These are phyloP conservation scores for Dendrocincla tyrannina DNA, from an alignment of 2,797 vertebrate species.

Conservation along the genomic window DNA sequence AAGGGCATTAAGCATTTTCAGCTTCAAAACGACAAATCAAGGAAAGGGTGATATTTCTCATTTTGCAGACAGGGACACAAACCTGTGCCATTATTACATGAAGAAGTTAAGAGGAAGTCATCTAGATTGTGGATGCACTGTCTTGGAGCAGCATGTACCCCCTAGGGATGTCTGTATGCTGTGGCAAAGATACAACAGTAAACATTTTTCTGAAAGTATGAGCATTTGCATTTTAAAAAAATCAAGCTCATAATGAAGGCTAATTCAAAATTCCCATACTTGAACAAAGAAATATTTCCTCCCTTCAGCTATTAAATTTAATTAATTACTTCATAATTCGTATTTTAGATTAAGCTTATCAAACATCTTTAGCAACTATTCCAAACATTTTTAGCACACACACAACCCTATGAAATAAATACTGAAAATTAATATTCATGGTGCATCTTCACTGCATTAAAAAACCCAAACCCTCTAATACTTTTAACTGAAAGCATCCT, in stretches of 20 bases:
- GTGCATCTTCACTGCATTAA: background rate
- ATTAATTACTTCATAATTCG: background rate
- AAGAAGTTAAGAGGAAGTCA: background rate
- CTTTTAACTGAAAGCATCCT: background rate
- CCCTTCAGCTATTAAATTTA: background rate
- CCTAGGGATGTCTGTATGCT: background rate
- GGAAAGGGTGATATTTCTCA: background rate
- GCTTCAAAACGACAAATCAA: background rate
- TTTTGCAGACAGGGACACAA: background rate
- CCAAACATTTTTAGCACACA: background rate
- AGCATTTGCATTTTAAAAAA: background rate
- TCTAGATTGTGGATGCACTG: background rate
- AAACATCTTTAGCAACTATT: background rate
- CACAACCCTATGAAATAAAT: background rate
- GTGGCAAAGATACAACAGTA: background rate
- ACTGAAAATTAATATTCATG: background rate
- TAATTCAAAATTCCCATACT: background rate
- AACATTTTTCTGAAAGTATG: background rate
- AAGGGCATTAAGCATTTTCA: background rate
- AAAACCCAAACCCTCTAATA: background rate
- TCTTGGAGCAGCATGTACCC: background rate
- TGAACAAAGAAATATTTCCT: background rate
- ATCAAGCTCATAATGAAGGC: background rate
- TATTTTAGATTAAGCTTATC: background rate
- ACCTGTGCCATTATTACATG: background rate